Percentiles rank a stretch among this genome's conserved stretches.
Conservation (phyloP, 1,140 invertebrate species). For the Drosophila mauritiana region DNA sequence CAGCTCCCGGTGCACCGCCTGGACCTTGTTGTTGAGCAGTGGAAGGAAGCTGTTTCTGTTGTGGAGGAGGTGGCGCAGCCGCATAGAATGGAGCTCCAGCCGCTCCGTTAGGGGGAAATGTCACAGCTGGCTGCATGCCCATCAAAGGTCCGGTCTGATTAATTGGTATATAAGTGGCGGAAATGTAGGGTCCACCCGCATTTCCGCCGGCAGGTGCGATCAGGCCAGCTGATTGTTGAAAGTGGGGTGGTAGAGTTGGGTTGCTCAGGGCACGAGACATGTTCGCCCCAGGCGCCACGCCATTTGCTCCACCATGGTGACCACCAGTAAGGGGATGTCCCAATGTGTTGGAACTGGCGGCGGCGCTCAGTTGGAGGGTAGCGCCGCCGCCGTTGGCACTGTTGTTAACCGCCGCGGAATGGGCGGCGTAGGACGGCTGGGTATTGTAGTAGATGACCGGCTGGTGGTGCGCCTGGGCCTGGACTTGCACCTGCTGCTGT, state of each 20-base stretch:
- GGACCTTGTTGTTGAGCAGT: constrained; percentile 41
- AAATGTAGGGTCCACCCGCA: constrained; percentile 38
- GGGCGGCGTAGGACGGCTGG: constrained; percentile 38
- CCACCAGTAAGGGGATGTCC: constrained; percentile 34
- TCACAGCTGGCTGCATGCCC: constrained; percentile 50
- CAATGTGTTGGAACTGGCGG: constrained; percentile 57
- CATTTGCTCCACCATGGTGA: constrained; percentile 51
- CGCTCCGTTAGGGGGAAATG: constrained; percentile 48
- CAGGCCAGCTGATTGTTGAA: constrained; percentile 68
- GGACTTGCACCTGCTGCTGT: constrained; percentile 47
- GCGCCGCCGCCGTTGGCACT: constrained; percentile 62
- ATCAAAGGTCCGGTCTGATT: constrained; percentile 42
- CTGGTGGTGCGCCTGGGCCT: constrained; percentile 41
- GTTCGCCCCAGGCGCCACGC: constrained; percentile 52
- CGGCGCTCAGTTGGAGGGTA: constrained; percentile 67
- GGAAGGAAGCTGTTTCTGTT: constrained; percentile 46
- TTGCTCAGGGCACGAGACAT: constrained; percentile 52
- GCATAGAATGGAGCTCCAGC: constrained; percentile 40
- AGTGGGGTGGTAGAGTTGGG: constrained; percentile 49
- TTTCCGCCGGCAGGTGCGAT: constrained; percentile 46
- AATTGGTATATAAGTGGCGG: constrained; percentile 56
- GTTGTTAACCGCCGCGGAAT: constrained; percentile 41
- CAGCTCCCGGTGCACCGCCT: constrained; percentile 13
- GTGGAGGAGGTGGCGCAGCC: constrained; percentile 11
- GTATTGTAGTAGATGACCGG: constrained; percentile 53